These are phyloP conservation scores for Pempheris klunzingeri DNA, from an alignment of 2,797 vertebrate genomes.

Conservation along the genomic window DNA sequence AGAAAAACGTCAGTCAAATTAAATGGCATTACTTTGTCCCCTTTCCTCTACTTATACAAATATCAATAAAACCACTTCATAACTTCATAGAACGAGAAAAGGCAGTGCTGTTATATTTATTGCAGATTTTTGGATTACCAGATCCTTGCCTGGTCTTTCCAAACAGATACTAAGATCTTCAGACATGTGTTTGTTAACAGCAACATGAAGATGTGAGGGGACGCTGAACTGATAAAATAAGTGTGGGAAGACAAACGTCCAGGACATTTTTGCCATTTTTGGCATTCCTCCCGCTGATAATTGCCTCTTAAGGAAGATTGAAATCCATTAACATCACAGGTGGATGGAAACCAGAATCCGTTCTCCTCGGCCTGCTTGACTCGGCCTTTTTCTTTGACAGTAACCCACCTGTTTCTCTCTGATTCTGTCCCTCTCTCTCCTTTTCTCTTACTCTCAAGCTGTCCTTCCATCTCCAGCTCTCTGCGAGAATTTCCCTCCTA, in stretches of 20 bases:
- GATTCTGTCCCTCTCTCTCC: slow-evolving; percentile 63
- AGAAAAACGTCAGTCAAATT: neutral
- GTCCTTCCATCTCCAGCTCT: slow-evolving; percentile 38
- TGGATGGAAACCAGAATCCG: slow-evolving; percentile 69
- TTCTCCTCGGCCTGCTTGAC: slow-evolving; percentile 31
- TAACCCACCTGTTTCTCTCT: slow-evolving; percentile 70
- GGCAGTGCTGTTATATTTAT: neutral
- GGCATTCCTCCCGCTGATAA: slow-evolving; percentile 69
- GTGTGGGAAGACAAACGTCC: slow-evolving; percentile 32
- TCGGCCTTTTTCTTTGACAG: slow-evolving; percentile 44
- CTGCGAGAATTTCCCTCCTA: slow-evolving; percentile 50
- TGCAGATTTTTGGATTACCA: neutral
- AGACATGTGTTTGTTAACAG: neutral
- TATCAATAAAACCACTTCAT: neutral
- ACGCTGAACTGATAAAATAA: slow-evolving; percentile 35
- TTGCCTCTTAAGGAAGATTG: slow-evolving; percentile 71
- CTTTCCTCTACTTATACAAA: neutral
- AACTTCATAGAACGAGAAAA: neutral
- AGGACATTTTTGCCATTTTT: slow-evolving; percentile 65
- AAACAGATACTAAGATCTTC: slow-evolving; percentile 1
- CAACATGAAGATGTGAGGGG: slow-evolving; percentile 28
- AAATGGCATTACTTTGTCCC: neutral
- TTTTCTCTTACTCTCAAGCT: slow-evolving; percentile 56
- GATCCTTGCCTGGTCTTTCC: slow-evolving; percentile 9
- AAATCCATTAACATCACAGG: slow-evolving; percentile 81